A percentile compares a stretch with the other conserved stretches of the same genome.
These are phyloP conservation scores for Nymphalis c-album DNA, from an alignment of 2,888 invertebrate genomes.

Conservation along the genomic window DNA sequence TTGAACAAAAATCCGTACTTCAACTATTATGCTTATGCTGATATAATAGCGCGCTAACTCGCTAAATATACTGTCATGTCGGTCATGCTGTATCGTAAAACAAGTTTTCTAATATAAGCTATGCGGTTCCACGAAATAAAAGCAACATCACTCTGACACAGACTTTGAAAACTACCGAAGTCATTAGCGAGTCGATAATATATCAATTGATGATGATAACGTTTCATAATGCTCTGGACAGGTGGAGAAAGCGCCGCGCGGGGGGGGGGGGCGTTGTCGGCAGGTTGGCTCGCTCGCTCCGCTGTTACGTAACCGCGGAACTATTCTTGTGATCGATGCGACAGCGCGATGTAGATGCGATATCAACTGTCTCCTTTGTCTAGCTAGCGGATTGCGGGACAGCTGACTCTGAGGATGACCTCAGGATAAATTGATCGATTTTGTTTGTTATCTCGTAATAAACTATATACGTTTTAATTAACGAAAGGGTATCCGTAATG, in stretches of 20 bases:
- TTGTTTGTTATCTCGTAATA: too few species aligned
- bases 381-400: too few species aligned
- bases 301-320: constrained; percentile 20
- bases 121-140: background rate
- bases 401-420: too few species aligned
- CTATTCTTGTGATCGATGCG: constrained; percentile 8
- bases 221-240: constrained; percentile 27
- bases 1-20: too few species aligned
- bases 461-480: too few species aligned
- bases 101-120: background rate
- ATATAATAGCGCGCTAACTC: background rate
- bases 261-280: too few species aligned
- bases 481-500: too few species aligned
- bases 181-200: constrained; percentile 5
- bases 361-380: background rate
- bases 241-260: constrained; percentile 30
- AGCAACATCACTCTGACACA: background rate
- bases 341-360: constrained; percentile 1
- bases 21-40: too few species aligned
- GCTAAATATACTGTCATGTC: background rate
- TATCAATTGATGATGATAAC: constrained; percentile 3
- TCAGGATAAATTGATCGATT: too few species aligned
- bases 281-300: constrained; percentile 17
- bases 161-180: background rate
- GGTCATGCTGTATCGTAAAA: background rate